Base-by-base conservation (phyloP, 2,113 vertebrate genomes). In the Phycodurus eques region DNA sequence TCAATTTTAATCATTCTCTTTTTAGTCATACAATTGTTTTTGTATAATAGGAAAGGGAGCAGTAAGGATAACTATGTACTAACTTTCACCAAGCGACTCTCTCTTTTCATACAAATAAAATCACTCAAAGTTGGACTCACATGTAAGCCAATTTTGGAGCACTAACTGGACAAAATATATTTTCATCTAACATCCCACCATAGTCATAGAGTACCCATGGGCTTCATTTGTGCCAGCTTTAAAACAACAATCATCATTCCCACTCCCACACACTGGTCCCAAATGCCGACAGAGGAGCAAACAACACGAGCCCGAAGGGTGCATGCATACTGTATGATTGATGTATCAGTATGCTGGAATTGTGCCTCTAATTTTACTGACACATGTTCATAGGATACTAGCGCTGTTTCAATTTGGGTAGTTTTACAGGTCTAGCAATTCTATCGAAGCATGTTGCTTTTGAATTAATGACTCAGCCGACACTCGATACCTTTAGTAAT, bases 161-260 rank as follows among this genome's bases (percentile, higher is more conserved):
- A 75, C 44, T 81, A 22, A 76, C 61, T 53, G 67, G 72, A 80
- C 74, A 42, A 43, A 73, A 72, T 70, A 80, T 53, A 76, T 78
- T 67, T 68, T 73, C 85, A 83, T 86, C 78, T 86, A 81, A 88
- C 77, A 78, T 83, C 73, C 57, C 85, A 57, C 72, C 64, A 70
- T 87, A 87, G 86, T 91, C 83, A 81, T 82, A 11, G 20, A 20
- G 42, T 63, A 67, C 90, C 87, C 87, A 77, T 83, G 90, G 88
- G 90, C 80, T 91, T 91, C 85, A 90, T 90, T 89, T 90, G 83
- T 81, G 79, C 76, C 83, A 88, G 77, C 81, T 76, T 83, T 85
- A 87, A 87, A 79, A 85, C 84, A 87, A 86, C 81, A 87, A 77
- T 73, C 78, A 76, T 79, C 72, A 78, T 88, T 74, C 77, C 86